Base-by-base conservation (phyloP, 2,797 vertebrate genomes). In the Scolopax rusticola region DNA sequence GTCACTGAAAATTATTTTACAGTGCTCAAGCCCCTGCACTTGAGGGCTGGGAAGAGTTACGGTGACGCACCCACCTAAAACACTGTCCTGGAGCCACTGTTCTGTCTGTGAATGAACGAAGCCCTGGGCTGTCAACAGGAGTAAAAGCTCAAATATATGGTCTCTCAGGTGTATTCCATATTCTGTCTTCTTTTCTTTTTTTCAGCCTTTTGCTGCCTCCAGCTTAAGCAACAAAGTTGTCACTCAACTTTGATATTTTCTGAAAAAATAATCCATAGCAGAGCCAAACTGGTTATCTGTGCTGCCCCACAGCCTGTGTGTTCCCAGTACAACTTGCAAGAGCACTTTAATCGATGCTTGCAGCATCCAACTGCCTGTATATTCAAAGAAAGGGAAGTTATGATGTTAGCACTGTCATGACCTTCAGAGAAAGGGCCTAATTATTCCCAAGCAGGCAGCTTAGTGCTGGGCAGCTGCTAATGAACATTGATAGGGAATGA, bases 391-490 rank as follows among this genome's bases (percentile, higher is more conserved):
- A 48, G 67, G 51, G 43, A 56, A 91, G 87, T 73, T 67, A 11
- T 1, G 15, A 69, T 84, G 80, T 53, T 79, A 93, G 67, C 41
- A 32, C 76, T 61, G n/a, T 19, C 40, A 9, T 48, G 85, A 95
- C 95, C 94, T 95, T 96, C 91, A 90, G 76, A 95, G 77, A 63
- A 88, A 88, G 63, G 67, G 40, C 78, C 65, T 96, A 93, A 95
- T 91, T 93, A 95, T 90, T 95, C 87, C 93, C 79, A 73, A 87
- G 85, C 79, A 95, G 83, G 80, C 65, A 84, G 59, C 89, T 94
- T 67, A 82, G 67, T 64, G 70, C 74, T 94, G 89, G 91, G 89
- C 90, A 95, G 87, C 94, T 96, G 94, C 93, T 97, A 91, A 95
- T 84, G 94, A 91, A 82, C 94, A 51, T 4, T 73, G 85, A 79